These are phyloP conservation scores for Microcebus tavaratra DNA, from an alignment of 2,113 vertebrate species.

Conservation along the genomic window DNA sequence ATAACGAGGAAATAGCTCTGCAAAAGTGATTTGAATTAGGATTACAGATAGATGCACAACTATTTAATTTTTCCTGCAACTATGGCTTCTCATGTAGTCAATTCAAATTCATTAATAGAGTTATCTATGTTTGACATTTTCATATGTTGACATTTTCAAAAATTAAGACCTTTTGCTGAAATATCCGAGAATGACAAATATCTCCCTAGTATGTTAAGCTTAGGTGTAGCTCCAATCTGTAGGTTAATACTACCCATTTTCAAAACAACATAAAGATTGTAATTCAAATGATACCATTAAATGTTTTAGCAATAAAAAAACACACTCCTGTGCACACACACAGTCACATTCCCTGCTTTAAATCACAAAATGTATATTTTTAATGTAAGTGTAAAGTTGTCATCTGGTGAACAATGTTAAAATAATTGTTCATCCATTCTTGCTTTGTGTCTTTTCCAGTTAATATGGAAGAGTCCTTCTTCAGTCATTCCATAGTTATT, in stretches of 20 bases:
- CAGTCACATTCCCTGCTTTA: not conserved
- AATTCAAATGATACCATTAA: not conserved
- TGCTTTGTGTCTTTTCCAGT: not conserved
- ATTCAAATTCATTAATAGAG: conserved; percentile 5
- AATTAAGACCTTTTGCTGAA: conserved; percentile 20
- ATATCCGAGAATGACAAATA: not conserved
- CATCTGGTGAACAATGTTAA: not conserved
- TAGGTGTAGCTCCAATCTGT: not conserved
- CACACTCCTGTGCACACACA: not conserved
- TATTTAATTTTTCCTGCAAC: conserved; percentile 6
- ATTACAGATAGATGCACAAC: not conserved
- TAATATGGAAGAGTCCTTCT: not conserved
- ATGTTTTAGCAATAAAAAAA: not conserved
- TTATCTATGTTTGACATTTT: not conserved
- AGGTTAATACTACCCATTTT: conserved; percentile 33
- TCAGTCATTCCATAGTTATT: not conserved
- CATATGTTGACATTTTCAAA: conserved; percentile 17
- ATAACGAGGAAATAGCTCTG: not conserved
- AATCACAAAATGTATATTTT: conserved; percentile 14
- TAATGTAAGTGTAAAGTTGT: conserved; percentile 1
- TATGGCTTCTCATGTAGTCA: conserved; percentile 31
- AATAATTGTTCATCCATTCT: conserved; percentile 18
- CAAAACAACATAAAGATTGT: conserved; percentile 7
- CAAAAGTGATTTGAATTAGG: not conserved
- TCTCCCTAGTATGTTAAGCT: not conserved